Conservation (phyloP, 2,888 invertebrate species). For the Julus scandinavius region DNA sequence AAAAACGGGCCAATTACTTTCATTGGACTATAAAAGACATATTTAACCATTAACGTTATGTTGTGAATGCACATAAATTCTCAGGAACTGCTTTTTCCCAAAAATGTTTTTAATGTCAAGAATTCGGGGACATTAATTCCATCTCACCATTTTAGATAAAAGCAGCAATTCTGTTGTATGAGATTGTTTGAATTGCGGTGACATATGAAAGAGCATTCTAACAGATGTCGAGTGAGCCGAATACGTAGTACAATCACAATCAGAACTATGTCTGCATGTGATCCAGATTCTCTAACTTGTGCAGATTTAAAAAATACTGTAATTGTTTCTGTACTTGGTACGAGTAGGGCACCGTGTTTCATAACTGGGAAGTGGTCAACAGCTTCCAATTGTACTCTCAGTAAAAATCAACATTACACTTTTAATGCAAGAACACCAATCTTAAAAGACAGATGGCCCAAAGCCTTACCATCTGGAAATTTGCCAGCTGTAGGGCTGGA, state of each 20-base stretch:
- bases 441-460: slow-evolving; percentile 27
- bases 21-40: background rate
- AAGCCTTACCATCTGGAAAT: slow-evolving; percentile 50
- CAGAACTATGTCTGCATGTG: too few species aligned
- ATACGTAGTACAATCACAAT: background rate
- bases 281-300: too few species aligned
- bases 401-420: background rate
- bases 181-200: background rate
- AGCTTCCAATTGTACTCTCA: background rate
- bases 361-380: background rate
- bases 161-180: background rate
- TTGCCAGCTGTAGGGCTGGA: slow-evolving; percentile 50
- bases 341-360: background rate
- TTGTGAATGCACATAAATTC: background rate
- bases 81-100: background rate
- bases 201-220: background rate
- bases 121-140: background rate
- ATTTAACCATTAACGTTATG: background rate
- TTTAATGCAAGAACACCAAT: background rate
- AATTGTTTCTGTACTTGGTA: too few species aligned
- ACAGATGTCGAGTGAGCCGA: background rate
- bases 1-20: too few species aligned
- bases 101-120: background rate
- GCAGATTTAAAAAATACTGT: too few species aligned
- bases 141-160: background rate